These are phyloP conservation scores for Anthophora plumipes DNA, from an alignment of 2,888 invertebrate genomes.

Conservation along the genomic window DNA sequence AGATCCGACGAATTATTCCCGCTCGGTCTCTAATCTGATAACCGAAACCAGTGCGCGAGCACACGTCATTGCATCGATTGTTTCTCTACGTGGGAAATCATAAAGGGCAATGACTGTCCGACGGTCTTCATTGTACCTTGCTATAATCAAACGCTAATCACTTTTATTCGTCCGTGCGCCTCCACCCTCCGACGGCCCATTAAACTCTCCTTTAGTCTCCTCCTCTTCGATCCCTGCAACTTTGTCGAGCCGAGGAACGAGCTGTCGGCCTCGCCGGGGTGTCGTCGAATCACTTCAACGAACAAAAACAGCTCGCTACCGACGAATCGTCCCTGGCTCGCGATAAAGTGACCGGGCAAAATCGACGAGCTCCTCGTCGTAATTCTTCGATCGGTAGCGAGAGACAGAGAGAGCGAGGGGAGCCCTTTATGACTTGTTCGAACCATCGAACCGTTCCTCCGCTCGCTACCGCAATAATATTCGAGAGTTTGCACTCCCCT, in stretches of 20 bases:
- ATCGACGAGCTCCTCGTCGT: slow-evolving; percentile 28
- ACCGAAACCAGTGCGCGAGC: slow-evolving; percentile 65
- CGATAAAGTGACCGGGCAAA: background rate
- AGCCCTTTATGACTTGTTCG: slow-evolving; percentile 58
- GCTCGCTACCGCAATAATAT: slow-evolving; percentile 68
- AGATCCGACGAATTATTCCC: slow-evolving; percentile 76
- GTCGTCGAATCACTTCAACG: background rate
- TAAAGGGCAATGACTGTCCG: slow-evolving; percentile 71
- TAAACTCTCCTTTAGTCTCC: too few relatives aligned
- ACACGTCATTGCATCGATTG: slow-evolving; percentile 76
- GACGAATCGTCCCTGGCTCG: background rate
- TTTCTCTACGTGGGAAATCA: slow-evolving; percentile 73
- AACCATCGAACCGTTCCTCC: slow-evolving; percentile 49
- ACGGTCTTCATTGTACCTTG: slow-evolving; percentile 70
- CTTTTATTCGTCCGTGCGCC: slow-evolving; percentile 40
- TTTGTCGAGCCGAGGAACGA: too few relatives aligned
- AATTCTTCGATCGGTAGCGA: slow-evolving; percentile 50
- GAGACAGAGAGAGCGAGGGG: too few relatives aligned
- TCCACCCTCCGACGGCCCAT: too few relatives aligned
- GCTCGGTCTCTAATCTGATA: slow-evolving; percentile 75
- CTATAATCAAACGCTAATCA: slow-evolving; percentile 70
- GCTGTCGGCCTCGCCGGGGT: too few relatives aligned
- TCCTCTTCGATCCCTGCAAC: too few relatives aligned
- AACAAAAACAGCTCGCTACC: background rate
- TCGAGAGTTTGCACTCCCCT: slow-evolving; percentile 68